Percentiles rank a stretch among this genome's conserved stretches.
phyloP scores from a whole-genome alignment of 2,888 invertebrate genomes.

The Podotricha telesiphe region DNA sequence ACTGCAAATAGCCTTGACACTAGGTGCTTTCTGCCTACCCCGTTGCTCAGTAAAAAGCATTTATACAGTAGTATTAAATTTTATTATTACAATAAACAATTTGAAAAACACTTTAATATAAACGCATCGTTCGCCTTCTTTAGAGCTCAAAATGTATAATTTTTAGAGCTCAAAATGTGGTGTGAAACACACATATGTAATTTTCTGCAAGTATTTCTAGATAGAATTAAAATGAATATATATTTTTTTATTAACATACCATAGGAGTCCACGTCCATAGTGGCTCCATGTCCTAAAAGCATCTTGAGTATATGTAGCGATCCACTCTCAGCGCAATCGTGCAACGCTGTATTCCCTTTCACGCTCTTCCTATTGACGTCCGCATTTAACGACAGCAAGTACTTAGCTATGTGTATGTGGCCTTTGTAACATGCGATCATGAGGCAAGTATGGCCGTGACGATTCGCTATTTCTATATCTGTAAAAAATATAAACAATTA shows the following conservation, averaged over 20 bases:
- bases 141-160: too few relatives aligned
- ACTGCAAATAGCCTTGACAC: too few relatives aligned
- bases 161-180: too few relatives aligned
- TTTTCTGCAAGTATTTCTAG: too few relatives aligned
- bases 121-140: too few relatives aligned
- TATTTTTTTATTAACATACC: conserved; percentile 72
- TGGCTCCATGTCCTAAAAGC: conserved; percentile 93
- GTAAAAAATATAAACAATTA: conserved; percentile 52
- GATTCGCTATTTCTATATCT: conserved; percentile 98
- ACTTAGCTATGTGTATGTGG: conserved; percentile 95
- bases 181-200: too few relatives aligned
- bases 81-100: too few relatives aligned
- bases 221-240: too few relatives aligned
- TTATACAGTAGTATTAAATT: too few relatives aligned
- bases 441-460: conserved; percentile 97
- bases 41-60: too few relatives aligned
- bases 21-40: too few relatives aligned
- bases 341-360: conserved; percentile 97
- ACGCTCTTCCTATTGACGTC: conserved; percentile 96
- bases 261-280: conserved; percentile 97
- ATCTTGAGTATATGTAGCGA: conserved; percentile 95
- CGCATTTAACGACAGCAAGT: conserved; percentile 92
- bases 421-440: conserved; percentile 99
- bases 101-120: too few relatives aligned
- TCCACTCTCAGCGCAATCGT: conserved; percentile 98